A percentile compares a stretch with the other conserved stretches of the same genome.
Evolutionary conservation across 2,888 invertebrate genomes (phyloP).

Genomic region (Sarcophaga rosellei): DNA sequence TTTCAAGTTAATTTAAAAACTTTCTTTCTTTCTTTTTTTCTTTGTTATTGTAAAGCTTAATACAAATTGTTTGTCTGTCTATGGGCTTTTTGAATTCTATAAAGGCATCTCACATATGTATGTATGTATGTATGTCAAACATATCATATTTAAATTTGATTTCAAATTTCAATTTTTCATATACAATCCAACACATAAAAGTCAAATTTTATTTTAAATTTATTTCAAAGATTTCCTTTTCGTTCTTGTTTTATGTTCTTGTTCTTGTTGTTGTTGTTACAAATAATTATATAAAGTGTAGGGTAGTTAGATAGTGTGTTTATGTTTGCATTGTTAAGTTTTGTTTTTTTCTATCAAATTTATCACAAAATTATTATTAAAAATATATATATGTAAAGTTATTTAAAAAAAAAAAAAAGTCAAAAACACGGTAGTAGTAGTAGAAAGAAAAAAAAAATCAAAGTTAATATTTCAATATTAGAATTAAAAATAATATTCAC

Average conservation of each 20-base stretch:
- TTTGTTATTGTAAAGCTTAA: too few relatives aligned
- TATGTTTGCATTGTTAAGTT: not conserved
- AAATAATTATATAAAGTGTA: not conserved
- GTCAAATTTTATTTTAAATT: not conserved
- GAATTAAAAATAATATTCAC: conserved; percentile 25
- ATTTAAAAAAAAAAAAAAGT: not conserved
- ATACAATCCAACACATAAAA: not conserved
- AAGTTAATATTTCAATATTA: not conserved
- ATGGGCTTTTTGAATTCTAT: too few relatives aligned
- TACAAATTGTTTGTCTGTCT: too few relatives aligned
- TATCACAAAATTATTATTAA: conserved; percentile 49
- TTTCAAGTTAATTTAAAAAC: too few relatives aligned
- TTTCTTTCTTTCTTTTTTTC: too few relatives aligned
- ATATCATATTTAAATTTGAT: not conserved
- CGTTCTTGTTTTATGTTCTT: not conserved
- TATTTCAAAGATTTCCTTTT: conserved; percentile 15
- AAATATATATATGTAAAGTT: not conserved
- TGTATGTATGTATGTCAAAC: too few relatives aligned
- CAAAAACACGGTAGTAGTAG: not conserved
- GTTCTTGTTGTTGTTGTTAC: not conserved
- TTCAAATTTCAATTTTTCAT: not conserved
- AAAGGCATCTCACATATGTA: too few relatives aligned
- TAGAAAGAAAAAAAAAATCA: not conserved
- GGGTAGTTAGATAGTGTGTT: too few relatives aligned
- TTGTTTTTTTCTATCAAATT: not conserved